phyloP scores from a whole-genome alignment of 2,888 invertebrate genomes.

The Plebejus anna region DNA sequence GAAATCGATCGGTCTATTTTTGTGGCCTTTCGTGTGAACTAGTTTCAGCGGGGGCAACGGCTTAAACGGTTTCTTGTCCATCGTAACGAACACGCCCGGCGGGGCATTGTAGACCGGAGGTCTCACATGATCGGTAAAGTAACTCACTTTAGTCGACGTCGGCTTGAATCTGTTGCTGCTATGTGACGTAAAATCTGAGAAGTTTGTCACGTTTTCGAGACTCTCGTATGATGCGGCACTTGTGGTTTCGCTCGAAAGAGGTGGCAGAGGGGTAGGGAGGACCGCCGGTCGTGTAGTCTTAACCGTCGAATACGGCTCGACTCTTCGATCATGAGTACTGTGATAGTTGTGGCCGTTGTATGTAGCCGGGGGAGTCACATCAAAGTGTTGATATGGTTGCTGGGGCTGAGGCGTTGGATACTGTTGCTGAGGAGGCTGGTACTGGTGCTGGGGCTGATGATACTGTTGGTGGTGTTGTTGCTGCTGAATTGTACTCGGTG shows the following conservation, averaged over 20 bases:
- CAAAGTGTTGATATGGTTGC: constrained; percentile 45
- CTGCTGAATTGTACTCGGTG: constrained; percentile 42
- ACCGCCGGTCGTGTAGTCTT: constrained; percentile 61
- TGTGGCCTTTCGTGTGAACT: constrained; percentile 50
- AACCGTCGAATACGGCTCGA: constrained; percentile 47
- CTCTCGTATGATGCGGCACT: constrained; percentile 44
- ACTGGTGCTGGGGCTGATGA: constrained; percentile 9
- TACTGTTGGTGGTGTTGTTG: constrained; percentile 13
- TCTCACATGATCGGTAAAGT: constrained; percentile 61
- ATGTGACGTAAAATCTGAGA: constrained; percentile 51
- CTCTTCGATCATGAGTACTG: constrained; percentile 49
- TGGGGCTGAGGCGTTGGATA: constrained; percentile 5
- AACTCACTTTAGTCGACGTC: constrained; percentile 52
- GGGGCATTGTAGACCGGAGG: constrained; percentile 71
- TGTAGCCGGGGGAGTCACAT: constrained; percentile 40
- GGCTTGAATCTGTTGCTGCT: constrained; percentile 47
- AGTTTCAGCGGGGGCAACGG: constrained; percentile 71
- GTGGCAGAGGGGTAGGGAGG: constrained; percentile 54
- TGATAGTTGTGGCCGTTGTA: constrained; percentile 39
- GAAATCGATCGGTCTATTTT: constrained; percentile 57
- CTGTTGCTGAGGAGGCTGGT: constrained; percentile 10
- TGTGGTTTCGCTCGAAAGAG: constrained; percentile 46
- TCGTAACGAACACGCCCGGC: constrained; percentile 68
- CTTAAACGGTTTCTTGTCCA: constrained; percentile 74
- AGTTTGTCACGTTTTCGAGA: constrained; percentile 50